Conservation (phyloP, 2,113 vertebrate species). For the Lasiurus cinereus region DNA sequence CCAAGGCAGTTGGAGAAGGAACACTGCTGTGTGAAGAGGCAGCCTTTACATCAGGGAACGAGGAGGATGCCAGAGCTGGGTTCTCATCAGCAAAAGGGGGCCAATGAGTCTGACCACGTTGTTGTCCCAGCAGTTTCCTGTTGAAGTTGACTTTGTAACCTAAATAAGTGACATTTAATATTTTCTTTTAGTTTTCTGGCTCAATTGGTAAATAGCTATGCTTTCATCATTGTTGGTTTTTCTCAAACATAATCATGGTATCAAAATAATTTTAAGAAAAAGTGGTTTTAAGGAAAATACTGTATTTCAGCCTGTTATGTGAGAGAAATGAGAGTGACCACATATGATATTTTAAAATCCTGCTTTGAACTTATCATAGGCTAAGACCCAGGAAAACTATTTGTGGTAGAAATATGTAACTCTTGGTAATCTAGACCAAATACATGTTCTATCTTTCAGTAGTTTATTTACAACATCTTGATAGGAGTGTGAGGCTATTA, state of each 20-base stretch:
- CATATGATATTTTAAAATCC: neutral
- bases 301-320: neutral
- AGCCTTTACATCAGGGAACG: neutral
- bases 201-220: neutral
- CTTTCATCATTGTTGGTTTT: neutral
- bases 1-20: neutral
- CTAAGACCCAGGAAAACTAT: neutral
- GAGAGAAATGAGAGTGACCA: neutral
- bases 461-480: neutral
- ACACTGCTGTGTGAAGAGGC: neutral
- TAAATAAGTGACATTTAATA: neutral
- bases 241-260: neutral
- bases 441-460: neutral
- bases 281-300: neutral
- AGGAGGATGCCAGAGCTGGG: neutral
- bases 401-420: neutral
- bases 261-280: constrained; percentile 15
- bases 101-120: neutral
- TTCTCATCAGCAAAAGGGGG: neutral
- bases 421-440: neutral
- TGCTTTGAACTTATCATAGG: neutral
- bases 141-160: neutral
- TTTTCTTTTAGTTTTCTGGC: neutral
- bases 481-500: neutral
- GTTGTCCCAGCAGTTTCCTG: neutral